Evolutionary conservation across 1,140 invertebrate genomes (phyloP).

Genomic region (Heterodera carotae): DNA sequence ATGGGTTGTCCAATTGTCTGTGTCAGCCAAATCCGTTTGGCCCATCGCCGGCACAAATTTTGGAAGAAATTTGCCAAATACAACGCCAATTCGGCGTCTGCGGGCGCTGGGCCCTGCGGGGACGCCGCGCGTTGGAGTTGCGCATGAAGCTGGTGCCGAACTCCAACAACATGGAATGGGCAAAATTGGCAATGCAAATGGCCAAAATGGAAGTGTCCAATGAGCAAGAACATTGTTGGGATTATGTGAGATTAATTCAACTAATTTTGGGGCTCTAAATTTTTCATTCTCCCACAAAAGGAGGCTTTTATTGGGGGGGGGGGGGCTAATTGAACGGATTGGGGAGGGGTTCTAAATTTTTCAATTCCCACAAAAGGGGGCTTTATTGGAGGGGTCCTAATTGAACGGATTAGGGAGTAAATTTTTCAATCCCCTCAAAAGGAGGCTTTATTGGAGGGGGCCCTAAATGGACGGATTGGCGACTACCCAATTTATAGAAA

Average conservation of each 20-base stretch:
- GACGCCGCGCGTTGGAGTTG: background rate
- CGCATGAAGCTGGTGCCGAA: background rate
- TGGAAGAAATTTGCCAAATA: background rate
- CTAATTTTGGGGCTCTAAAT: too few relatives aligned
- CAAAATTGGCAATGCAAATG: background rate
- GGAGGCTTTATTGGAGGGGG: too few relatives aligned
- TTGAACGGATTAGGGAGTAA: too few relatives aligned
- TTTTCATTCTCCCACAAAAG: too few relatives aligned
- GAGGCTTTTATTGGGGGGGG: too few relatives aligned
- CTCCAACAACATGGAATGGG: background rate
- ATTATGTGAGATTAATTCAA: background rate
- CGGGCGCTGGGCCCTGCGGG: background rate
- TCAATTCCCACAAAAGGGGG: too few relatives aligned
- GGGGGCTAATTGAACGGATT: too few relatives aligned
- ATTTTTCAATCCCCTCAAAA: too few relatives aligned
- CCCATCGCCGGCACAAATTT: background rate
- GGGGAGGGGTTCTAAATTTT: too few relatives aligned
- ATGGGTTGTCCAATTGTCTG: background rate
- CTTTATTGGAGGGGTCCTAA: too few relatives aligned
- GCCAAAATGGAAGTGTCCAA: slow-evolving; percentile 8
- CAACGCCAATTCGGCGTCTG: background rate
- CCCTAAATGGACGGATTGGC: too few relatives aligned
- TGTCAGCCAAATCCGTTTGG: background rate
- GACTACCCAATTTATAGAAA: too few relatives aligned
- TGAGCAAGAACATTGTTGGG: background rate